Base-by-base conservation (phyloP, 2,797 vertebrate species). In the Heterohyrax brucei region DNA sequence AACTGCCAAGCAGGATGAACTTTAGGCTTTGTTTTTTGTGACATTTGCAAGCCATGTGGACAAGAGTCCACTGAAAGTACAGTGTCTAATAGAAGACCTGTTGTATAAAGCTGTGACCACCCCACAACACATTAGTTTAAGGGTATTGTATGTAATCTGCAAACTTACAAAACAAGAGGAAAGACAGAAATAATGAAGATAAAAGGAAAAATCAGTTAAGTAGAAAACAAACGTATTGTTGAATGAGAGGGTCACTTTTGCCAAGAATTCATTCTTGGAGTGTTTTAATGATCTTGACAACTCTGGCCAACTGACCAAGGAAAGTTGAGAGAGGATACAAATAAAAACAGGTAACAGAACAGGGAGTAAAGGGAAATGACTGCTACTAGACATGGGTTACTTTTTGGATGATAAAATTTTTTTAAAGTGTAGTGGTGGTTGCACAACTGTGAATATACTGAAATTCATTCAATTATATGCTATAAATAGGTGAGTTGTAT, bases 11-110 rank as follows among this genome's bases (percentile, higher is more conserved):
- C 33, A 76, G 64, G 70, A 76, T 92, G 46, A 90, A 89, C 80
- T 81, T 90, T 72, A 83, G 64, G 22, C 91, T 89, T 93, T 95
- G 75, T 19, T 59, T 87, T 89, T 94, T 28, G 59, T 83, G 66
- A 62, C 33, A 61, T 61, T 33, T 91, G 68, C n/a, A 92, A 85
- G 39, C 76, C 53, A 68, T 18, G 39, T 91, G 12, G 30, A 76
- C 48, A 75, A 76, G 24, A 1, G 76, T 12, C 21, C 46, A 85
- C 28, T 50, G 19, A 80, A 84, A 44, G 72, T 46, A 4, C 5
- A 12, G 44, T 46, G 13, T 46, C 72, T 46, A 46, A 24, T 46
- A 75, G 21, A 75, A 66, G 26, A 70, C 10, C 24, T 22, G 13
- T 68, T 46, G 8, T 8, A 56, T 66, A 68, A 77, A 77, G 10